Base-by-base conservation (phyloP, 2,113 vertebrate species). In the Phyllostomus hastatus region DNA sequence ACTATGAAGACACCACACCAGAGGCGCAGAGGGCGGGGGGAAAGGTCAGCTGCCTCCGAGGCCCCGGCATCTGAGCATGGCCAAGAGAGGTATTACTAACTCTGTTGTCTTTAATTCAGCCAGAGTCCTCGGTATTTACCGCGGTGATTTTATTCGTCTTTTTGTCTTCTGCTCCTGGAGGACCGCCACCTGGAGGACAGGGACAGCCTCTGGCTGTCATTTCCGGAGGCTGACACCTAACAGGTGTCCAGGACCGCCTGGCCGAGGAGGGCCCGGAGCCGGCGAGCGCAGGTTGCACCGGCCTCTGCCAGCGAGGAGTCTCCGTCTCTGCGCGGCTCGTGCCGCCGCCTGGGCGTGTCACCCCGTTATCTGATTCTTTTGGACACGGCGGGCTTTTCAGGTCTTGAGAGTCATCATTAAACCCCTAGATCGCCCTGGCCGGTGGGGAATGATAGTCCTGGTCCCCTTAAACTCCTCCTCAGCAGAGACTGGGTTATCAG, bases 201-300 rank as follows among this genome's bases (percentile, higher is more conserved):
- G 0, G 80, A 22, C 54, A 9, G 33, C 20, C 41, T 57, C n/a
- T 31, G 5, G 4, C 31, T 61, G 6, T 26, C 8, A 4, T 1
- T 61, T 61, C 52, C 52, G 11, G 10, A 19, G 2, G 10, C 48
- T 78, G 2, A 31, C 17, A 28, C 15, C 50, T 0, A 46, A 54
- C 15, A 54, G 38, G 66, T 20, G 5, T 8, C 41, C 26, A 0
- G 14, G 16, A 19, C 3, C 19, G 57, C 2, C 0, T 0, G 0
- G 35, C 10, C 19, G 17, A 20, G 8, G 7, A 46, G 41, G 0
- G 0, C 2, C 0, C 1, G 41, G 4, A 35, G 2, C 7, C 6
- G 1, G 2, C 1, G 26, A 46, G 22, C 33, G 17, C 19, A 33
- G 41, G 9, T 12, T 28, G 14, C 16, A 46, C 10, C 2, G 19